phyloP scores from a whole-genome alignment of 2,113 vertebrate genomes.

The Holacanthus passer region DNA sequence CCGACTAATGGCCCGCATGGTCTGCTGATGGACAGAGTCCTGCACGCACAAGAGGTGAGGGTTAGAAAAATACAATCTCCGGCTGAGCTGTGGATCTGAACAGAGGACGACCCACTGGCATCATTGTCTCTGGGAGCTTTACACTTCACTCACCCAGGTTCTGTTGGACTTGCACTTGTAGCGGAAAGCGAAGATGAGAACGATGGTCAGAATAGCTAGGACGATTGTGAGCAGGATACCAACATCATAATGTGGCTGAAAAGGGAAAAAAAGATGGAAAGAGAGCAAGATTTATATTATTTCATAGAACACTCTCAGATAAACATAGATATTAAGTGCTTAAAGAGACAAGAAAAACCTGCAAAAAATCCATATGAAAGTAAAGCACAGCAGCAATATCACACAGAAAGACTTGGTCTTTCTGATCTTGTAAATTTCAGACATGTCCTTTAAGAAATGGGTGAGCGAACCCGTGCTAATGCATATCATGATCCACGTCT shows the following conservation, averaged over 20 bases:
- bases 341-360: not conserved
- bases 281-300: not conserved
- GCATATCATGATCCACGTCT: not conserved
- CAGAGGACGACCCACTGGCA: no score
- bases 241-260: constrained; percentile 93
- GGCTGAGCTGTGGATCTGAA: not conserved
- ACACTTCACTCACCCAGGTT: constrained; percentile 85
- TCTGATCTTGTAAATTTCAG: not conserved
- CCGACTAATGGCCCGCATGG: constrained; percentile 90
- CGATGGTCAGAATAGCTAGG: constrained; percentile 89
- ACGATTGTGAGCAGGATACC: constrained; percentile 95
- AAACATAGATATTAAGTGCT: not conserved
- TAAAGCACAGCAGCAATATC: not conserved
- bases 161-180: constrained; percentile 90
- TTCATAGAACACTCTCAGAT: not conserved
- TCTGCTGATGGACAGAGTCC: constrained; percentile 95
- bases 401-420: not conserved
- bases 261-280: not conserved
- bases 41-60: constrained; percentile 49
- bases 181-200: constrained; percentile 90
- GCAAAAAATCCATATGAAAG: not conserved
- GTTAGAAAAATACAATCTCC: not conserved
- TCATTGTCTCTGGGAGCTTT: not conserved
- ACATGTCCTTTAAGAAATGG: not conserved
- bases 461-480: not conserved